phyloP scores from a whole-genome alignment of 2,113 vertebrate species.

The Naja naja region DNA sequence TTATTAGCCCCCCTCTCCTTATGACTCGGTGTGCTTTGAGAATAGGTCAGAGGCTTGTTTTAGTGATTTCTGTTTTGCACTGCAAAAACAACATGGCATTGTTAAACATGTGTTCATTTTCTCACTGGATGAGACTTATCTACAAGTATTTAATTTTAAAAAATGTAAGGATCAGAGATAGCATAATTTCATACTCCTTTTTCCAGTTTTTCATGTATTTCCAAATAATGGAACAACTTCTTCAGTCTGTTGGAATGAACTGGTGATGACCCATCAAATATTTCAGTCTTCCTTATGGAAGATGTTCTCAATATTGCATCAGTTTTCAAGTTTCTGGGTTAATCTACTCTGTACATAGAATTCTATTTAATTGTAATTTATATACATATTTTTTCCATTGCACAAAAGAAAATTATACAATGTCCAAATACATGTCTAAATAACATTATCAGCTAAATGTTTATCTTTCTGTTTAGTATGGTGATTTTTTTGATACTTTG shows the following conservation, averaged over 20 bases:
- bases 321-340: conserved; percentile 28
- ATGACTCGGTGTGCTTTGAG: not conserved
- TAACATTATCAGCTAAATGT: conserved; percentile 49
- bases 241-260: not conserved
- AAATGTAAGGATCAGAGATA: not conserved
- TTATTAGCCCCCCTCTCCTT: not conserved
- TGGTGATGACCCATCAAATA: not conserved
- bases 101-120: not conserved
- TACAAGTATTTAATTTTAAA: not conserved
- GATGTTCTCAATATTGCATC: not conserved
- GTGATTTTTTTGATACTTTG: conserved; percentile 42
- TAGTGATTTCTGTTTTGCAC: not conserved
- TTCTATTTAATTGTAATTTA: conserved; percentile 25
- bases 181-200: not conserved
- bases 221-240: not conserved
- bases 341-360: conserved; percentile 8
- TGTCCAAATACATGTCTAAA: conserved; percentile 27
- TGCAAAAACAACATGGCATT: not conserved
- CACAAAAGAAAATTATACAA: conserved; percentile 48
- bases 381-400: conserved; percentile 52
- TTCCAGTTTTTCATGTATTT: not conserved
- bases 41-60: not conserved
- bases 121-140: not conserved
- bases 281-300: not conserved
- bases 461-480: conserved; percentile 55